Evolutionary conservation across 2,113 vertebrate species (phyloP).

Genomic region (Epinephelus moara): DNA sequence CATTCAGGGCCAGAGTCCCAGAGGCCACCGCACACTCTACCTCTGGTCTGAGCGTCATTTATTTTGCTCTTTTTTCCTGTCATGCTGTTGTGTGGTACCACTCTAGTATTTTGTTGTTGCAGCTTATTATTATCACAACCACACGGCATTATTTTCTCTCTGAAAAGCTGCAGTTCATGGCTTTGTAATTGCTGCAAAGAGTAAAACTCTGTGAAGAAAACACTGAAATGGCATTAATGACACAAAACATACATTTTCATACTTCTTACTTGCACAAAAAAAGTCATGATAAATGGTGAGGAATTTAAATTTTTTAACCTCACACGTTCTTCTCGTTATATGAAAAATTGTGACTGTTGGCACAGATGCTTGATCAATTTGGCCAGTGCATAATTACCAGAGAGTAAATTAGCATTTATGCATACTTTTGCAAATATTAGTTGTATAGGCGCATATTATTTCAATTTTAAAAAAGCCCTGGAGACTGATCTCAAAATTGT

Average conservation of each 20-base stretch:
- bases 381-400: conserved; percentile 38
- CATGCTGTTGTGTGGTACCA: not conserved
- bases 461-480: conserved; percentile 6
- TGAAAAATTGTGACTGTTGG: conserved; percentile 35
- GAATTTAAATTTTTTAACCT: too few species aligned
- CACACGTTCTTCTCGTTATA: conserved; percentile 5
- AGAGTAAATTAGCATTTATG: conserved; percentile 32
- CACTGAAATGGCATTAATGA: not conserved
- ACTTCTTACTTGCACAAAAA: too few species aligned
- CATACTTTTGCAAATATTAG: conserved; percentile 22
- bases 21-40: too few species aligned
- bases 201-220: not conserved
- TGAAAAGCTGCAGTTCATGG: conserved; percentile 1
- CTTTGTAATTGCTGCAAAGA: not conserved
- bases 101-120: not conserved
- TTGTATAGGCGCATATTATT: conserved; percentile 24
- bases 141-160: not conserved
- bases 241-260: not conserved
- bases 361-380: conserved; percentile 33
- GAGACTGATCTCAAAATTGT: conserved; percentile 12
- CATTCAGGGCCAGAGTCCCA: too few species aligned
- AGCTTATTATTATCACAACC: not conserved
- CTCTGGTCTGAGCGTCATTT: not conserved
- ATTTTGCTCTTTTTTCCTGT: not conserved
- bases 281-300: too few species aligned